Evolutionary conservation across 2,113 vertebrate species (phyloP).

Genomic region (Protobothrops flavoviridis): DNA sequence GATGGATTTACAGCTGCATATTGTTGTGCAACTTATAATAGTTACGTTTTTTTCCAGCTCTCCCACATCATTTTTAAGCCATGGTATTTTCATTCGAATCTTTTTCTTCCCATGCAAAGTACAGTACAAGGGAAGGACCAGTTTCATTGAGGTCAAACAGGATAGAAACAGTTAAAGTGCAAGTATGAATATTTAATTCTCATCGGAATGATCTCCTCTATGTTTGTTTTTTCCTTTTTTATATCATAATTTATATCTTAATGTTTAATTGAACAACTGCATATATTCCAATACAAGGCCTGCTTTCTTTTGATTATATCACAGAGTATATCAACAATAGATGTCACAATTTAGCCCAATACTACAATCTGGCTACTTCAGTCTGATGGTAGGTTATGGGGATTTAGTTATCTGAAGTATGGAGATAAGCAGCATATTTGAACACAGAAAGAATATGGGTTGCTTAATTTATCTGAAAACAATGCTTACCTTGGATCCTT

Average conservation of each 20-base stretch:
- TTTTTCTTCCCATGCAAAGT: not conserved
- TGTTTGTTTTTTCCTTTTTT: not conserved
- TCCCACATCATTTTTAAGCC: not conserved
- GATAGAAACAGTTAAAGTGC: not conserved
- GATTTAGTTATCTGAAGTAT: not conserved
- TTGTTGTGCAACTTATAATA: not conserved
- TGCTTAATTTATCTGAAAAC: not conserved
- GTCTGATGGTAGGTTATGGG: not conserved
- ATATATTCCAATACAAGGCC: not conserved
- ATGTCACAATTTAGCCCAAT: not conserved
- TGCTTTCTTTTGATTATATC: not conserved
- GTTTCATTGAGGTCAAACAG: not conserved
- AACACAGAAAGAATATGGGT: not conserved
- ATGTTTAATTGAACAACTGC: not conserved
- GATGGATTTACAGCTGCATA: not conserved
- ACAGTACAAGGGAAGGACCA: not conserved
- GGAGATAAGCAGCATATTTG: not conserved
- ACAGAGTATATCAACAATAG: not conserved
- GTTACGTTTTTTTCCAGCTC: not conserved
- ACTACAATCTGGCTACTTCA: not conserved
- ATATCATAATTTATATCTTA: not conserved
- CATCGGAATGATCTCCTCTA: not conserved
- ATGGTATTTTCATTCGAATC: not conserved
- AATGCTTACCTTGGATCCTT: not conserved
- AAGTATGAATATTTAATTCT: not conserved